These are phyloP conservation scores for Philotrypesis tridentata DNA, from an alignment of 1,140 invertebrate genomes.

Conservation along the genomic window DNA sequence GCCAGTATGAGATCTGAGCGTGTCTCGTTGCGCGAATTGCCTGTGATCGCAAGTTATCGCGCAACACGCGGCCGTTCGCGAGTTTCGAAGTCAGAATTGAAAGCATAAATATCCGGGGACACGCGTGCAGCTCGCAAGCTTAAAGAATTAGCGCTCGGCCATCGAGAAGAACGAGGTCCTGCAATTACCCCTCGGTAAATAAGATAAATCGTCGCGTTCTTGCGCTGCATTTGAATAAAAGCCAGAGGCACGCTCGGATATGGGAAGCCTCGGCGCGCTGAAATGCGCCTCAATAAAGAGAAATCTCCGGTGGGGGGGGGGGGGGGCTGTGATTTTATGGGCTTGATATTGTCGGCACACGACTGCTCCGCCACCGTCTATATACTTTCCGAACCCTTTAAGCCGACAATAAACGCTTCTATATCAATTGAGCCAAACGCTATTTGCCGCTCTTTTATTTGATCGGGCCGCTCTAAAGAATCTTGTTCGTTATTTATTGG, in stretches of 20 bases:
- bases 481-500: slow-evolving; percentile 36
- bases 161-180: not conserved
- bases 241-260: not conserved
- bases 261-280: not conserved
- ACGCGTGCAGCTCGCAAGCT: not conserved
- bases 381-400: slow-evolving; percentile 44
- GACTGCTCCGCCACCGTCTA: not conserved
- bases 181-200: slow-evolving; percentile 17
- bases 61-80: too few species aligned
- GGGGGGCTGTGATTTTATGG: slow-evolving; percentile 33
- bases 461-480: slow-evolving; percentile 31
- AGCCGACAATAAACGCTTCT: slow-evolving; percentile 41
- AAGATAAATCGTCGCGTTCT: slow-evolving; percentile 38
- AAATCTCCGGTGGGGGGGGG: not conserved
- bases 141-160: not conserved
- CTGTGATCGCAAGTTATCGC: too few species aligned
- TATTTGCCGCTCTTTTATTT: slow-evolving; percentile 36
- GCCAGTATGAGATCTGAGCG: not conserved
- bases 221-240: slow-evolving; percentile 42
- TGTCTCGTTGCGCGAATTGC: too few species aligned
- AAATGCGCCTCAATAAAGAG: slow-evolving; percentile 37
- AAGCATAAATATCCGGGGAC: not conserved
- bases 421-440: slow-evolving; percentile 32
- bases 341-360: slow-evolving; percentile 42
- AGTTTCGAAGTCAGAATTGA: not conserved